phyloP scores from a whole-genome alignment of 2,113 vertebrate species.

The Myxocyprinus asiaticus region DNA sequence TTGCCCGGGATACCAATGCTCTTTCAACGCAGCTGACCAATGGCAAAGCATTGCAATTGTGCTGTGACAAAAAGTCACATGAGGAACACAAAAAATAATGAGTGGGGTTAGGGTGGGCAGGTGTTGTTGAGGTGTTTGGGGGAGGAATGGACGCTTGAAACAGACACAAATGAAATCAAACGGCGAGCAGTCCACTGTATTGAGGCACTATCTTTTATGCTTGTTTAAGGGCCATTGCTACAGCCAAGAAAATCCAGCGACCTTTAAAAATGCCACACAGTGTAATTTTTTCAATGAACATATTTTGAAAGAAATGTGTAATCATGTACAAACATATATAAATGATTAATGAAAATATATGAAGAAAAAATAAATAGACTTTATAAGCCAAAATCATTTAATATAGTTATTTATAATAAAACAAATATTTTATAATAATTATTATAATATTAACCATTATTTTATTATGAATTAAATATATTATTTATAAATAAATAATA shows the following conservation, averaged over 20 bases:
- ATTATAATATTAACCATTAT: no score
- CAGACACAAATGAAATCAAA: constrained; percentile 49
- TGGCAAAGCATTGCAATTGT: constrained; percentile 75
- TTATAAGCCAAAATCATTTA: no score
- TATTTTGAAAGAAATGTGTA: no score
- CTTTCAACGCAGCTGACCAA: constrained; percentile 77
- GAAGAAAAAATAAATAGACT: no score
- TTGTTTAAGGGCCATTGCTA: constrained; percentile 21
- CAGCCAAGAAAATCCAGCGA: constrained; percentile 3
- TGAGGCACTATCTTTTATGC: constrained; percentile 15
- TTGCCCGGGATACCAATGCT: constrained; percentile 78
- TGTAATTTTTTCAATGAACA: no score
- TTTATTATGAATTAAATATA: no score
- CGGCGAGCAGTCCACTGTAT: constrained; percentile 38
- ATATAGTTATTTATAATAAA: no score
- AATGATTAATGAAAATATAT: no score
- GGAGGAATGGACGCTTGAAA: constrained; percentile 39
- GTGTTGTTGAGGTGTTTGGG: constrained; percentile 10
- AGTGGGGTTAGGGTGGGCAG: constrained; percentile 11
- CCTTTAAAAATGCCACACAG: not conserved
- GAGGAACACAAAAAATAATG: constrained; percentile 51
- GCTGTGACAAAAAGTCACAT: constrained; percentile 77
- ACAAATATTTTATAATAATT: no score
- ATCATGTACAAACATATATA: no score
- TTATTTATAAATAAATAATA: no score